A percentile compares a stretch with the other conserved stretches of the same genome.
Conservation (phyloP, 2,797 vertebrate genomes). For the Arnoldichthys spilopterus region DNA sequence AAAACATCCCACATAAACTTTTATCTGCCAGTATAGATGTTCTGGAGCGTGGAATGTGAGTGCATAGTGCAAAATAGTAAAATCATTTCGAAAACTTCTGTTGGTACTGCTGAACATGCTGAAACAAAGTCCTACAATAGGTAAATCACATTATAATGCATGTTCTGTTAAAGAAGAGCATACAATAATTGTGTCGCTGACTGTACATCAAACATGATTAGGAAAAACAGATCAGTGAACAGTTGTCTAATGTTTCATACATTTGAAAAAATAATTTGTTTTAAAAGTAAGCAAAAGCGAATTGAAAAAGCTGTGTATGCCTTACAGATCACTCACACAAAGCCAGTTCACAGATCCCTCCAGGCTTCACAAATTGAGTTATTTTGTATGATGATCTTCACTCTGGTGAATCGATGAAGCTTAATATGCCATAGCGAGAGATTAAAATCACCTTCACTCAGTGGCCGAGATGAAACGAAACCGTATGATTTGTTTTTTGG, state of each 20-base stretch:
- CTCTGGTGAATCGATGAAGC: neutral
- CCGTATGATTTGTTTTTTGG: conserved; percentile 6
- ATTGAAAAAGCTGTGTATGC: neutral
- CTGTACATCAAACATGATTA: neutral
- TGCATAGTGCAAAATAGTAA: neutral
- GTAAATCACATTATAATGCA: neutral
- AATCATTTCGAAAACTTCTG: neutral
- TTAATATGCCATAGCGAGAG: neutral
- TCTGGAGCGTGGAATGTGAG: neutral
- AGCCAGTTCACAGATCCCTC: neutral
- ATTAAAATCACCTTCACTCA: neutral
- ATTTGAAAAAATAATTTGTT: neutral
- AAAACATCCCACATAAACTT: neutral
- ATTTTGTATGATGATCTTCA: neutral
- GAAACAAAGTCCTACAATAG: conserved; percentile 12
- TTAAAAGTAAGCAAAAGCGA: neutral
- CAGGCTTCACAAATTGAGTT: neutral
- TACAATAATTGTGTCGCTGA: neutral
- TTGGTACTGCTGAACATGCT: neutral
- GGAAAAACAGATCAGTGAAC: conserved; percentile 7
- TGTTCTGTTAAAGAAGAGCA: conserved; percentile 8
- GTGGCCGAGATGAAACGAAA: conserved; percentile 11
- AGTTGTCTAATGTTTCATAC: neutral
- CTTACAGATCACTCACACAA: conserved; percentile 1
- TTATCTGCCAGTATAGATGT: conserved; percentile 6